phyloP scores from a whole-genome alignment of 2,113 vertebrate species.

The Noturus placidus region DNA sequence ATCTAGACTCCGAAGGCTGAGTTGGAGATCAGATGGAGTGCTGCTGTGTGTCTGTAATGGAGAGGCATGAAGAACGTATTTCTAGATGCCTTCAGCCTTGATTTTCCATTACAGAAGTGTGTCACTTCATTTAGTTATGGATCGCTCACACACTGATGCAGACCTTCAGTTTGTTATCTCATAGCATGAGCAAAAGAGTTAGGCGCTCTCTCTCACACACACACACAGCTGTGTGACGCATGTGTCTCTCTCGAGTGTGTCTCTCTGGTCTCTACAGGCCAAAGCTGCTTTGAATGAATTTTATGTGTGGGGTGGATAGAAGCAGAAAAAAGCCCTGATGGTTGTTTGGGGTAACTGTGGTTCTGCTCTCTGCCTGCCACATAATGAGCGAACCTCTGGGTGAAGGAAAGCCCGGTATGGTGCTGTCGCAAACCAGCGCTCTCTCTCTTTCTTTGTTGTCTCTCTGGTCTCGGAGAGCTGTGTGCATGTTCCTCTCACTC shows the following conservation, averaged over 20 bases:
- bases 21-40: background rate
- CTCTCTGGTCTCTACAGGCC: slow-evolving; percentile 59
- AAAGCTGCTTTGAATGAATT: slow-evolving; percentile 87
- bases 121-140: background rate
- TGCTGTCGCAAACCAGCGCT: slow-evolving; percentile 80
- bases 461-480: slow-evolving; percentile 65
- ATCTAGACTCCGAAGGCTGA: background rate
- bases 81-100: background rate
- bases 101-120: background rate
- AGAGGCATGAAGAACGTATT: background rate
- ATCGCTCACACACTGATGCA: no score
- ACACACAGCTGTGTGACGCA: slow-evolving; percentile 5
- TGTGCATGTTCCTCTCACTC: slow-evolving; percentile 75
- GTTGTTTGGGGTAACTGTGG: background rate
- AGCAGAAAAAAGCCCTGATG: background rate
- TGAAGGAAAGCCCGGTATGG: slow-evolving; percentile 76
- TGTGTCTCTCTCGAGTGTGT: slow-evolving; percentile 55
- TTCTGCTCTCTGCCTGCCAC: slow-evolving; percentile 81
- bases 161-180: no score
- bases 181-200: background rate
- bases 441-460: slow-evolving; percentile 37
- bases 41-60: background rate
- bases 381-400: slow-evolving; percentile 74
- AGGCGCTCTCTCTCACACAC: slow-evolving; percentile 9
- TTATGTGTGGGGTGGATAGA: slow-evolving; percentile 80